Evolutionary conservation across 2,113 vertebrate species (phyloP), one percentile per base, ranked within the genome.

Genomic region (Tichodroma muraria): DNA sequence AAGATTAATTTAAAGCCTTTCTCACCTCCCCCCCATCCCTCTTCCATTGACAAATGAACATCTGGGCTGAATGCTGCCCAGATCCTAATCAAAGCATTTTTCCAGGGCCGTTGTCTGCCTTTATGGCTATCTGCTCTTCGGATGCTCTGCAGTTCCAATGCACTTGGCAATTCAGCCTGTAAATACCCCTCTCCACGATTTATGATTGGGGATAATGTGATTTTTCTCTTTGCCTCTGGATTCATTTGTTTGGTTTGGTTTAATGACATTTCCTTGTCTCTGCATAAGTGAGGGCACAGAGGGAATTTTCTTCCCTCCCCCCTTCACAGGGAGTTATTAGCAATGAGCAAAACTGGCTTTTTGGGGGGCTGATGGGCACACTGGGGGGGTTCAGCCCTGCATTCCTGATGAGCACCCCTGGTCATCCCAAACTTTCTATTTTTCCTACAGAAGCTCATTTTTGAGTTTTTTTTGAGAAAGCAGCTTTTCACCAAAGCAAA

Each of bases 1-100:
- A 97, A 94, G 95, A 95, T 97, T 97, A 97, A 96, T 95, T 91
- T 94, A 93, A 94, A 94, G 89, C 94, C 95, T 94, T 97, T 96
- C 95, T 95, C 96, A 78, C 91, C 90, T 85, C 94, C 76, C 91
- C 78, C 83, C 93, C 85, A 53, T 90, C 89, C 72, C 72, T 93
- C 90, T 95, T 94, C 76, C 95, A 91, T 64, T 95, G 95, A 95
- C 92, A 97, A 96, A 95, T 82, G 94, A 96, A 96, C 94, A 95
- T 96, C 96, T 96, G 95, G 93, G 89, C 93, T 90, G 92, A 94
- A 97, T 93, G 86, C 88, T 94, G 93, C 95, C 88, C 90, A 85
- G 84, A 88, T 95, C 91, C 94, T 87, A 95, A 80, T 91, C 95
- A 94, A 93, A 91, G 89, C 78, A 81, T 94, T 95, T 94, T 96